Conservation (phyloP, 2,888 invertebrate species). For the Bombylius major region DNA sequence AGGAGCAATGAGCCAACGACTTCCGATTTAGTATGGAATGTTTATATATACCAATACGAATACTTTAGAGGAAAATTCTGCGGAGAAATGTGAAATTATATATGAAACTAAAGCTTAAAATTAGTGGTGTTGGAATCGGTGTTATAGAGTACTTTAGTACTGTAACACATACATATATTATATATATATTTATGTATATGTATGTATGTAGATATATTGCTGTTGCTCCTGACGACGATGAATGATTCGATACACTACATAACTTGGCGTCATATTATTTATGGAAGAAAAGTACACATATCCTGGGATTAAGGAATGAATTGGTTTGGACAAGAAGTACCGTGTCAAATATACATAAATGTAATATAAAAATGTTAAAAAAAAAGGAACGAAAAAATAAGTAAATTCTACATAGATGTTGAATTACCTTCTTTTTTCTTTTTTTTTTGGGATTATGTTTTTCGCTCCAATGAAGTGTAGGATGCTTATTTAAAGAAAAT, state of each 20-base stretch:
- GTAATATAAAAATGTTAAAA: background rate
- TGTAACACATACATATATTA: too few species aligned
- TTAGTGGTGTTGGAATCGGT: too few species aligned
- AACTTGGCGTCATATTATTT: background rate
- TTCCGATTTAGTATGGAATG: too few species aligned
- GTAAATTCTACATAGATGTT: background rate
- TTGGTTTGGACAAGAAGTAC: background rate
- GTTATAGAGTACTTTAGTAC: too few species aligned
- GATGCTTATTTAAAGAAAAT: background rate
- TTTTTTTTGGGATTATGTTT: background rate
- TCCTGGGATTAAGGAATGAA: background rate
- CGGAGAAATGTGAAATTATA: too few species aligned
- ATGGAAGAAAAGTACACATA: background rate
- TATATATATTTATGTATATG: too few species aligned
- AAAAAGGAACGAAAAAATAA: background rate
- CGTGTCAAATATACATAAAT: background rate
- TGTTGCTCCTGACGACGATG: too few species aligned
- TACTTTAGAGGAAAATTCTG: too few species aligned
- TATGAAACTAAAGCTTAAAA: too few species aligned
- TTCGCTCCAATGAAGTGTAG: background rate
- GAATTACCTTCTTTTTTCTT: background rate
- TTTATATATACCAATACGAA: too few species aligned
- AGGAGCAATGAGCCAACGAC: background rate
- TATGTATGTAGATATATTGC: too few species aligned
- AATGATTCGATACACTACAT: too few species aligned